These are phyloP conservation scores for Poeciliopsis prolifica DNA, from an alignment of 2,113 vertebrate genomes.

Conservation along the genomic window DNA sequence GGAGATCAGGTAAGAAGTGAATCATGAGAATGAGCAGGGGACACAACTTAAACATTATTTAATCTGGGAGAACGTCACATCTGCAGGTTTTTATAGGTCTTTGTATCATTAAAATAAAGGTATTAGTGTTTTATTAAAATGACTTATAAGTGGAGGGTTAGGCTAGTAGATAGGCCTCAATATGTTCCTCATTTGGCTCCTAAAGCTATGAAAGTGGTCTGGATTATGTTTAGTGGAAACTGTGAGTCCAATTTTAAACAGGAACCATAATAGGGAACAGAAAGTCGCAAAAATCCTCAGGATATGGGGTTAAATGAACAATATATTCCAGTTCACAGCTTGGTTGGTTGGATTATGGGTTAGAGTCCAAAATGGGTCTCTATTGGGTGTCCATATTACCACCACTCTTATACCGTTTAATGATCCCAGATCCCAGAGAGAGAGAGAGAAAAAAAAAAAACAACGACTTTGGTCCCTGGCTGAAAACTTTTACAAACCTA, in stretches of 20 bases:
- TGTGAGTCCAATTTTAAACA: constrained; percentile 49
- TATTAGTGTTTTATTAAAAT: constrained; percentile 13
- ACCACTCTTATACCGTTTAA: constrained; percentile 68
- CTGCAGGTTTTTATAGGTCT: constrained; percentile 4
- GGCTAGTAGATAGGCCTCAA: constrained; percentile 17
- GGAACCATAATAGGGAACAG: constrained; percentile 63
- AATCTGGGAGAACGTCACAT: constrained; percentile 13
- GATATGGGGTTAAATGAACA: constrained; percentile 70
- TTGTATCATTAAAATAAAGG: background rate
- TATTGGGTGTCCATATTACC: constrained; percentile 65
- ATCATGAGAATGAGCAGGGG: constrained; percentile 30
- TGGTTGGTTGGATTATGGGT: constrained; percentile 63
- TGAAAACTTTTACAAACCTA: constrained; percentile 65
- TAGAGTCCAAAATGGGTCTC: constrained; percentile 63
- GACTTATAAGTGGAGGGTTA: constrained; percentile 16
- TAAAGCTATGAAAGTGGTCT: constrained; percentile 27
- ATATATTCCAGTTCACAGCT: constrained; percentile 73
- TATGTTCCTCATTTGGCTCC: constrained; percentile 26
- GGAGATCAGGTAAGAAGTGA: background rate
- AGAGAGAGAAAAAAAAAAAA: constrained; percentile 4
- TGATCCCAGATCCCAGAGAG: constrained; percentile 52
- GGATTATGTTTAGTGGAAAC: constrained; percentile 42
- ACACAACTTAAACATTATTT: constrained; percentile 19
- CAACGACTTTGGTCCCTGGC: constrained; percentile 58
- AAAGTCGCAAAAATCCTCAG: constrained; percentile 55